Percentiles rank a stretch among this genome's conserved stretches.
Conservation (phyloP, 2,888 invertebrate species). For the Parnassius smintheus region DNA sequence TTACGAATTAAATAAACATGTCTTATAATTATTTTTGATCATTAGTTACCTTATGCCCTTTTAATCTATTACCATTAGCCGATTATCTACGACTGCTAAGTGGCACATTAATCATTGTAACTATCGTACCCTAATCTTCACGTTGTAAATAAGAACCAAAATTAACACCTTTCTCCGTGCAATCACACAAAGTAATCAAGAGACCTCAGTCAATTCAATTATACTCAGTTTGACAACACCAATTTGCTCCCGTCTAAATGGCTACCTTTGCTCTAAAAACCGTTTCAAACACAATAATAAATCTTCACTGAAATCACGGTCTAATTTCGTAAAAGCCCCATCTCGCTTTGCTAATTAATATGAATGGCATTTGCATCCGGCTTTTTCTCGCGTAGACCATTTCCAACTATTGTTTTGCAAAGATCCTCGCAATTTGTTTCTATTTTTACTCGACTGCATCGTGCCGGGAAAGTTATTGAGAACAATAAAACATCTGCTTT, state of each 20-base stretch:
- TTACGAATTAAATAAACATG: too few species aligned
- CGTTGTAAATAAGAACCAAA: constrained; percentile 23
- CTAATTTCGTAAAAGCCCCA: constrained; percentile 81
- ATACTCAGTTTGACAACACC: constrained; percentile 70
- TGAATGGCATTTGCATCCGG: constrained; percentile 81
- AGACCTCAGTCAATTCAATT: constrained; percentile 72
- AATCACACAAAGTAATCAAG: constrained; percentile 59
- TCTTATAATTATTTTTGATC: constrained; percentile 1
- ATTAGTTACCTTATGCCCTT: constrained; percentile 11
- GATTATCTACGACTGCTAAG: constrained; percentile 17
- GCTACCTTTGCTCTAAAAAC: constrained; percentile 77
- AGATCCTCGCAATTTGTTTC: constrained; percentile 79
- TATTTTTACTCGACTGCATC: constrained; percentile 72
- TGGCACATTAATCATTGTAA: constrained; percentile 25
- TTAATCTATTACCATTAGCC: constrained; percentile 16
- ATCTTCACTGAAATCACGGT: constrained; percentile 79
- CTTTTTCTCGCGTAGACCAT: constrained; percentile 79
- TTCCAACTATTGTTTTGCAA: constrained; percentile 81
- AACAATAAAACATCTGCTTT: constrained; percentile 67
- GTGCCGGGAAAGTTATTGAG: constrained; percentile 60
- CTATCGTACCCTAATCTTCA: constrained; percentile 19
- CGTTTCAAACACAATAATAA: constrained; percentile 80
- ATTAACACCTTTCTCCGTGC: constrained; percentile 40
- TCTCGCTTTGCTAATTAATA: constrained; percentile 82
- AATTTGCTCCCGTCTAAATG: constrained; percentile 75